Conservation (phyloP, 2,113 vertebrate genomes). For the Lamprotornis superbus region DNA sequence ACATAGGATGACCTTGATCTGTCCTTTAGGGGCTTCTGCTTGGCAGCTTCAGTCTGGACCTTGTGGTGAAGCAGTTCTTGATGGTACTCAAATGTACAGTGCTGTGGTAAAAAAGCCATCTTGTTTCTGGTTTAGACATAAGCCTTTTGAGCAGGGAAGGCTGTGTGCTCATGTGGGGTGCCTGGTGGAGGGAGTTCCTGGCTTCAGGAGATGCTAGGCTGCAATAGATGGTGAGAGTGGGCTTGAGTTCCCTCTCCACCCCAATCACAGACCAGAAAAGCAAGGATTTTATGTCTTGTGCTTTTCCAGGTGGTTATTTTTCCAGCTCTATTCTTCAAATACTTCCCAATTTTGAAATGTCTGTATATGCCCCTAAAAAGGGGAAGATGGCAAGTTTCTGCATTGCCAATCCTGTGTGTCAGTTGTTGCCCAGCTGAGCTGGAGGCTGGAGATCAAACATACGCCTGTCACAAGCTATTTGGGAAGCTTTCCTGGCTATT, state of each 20-base stretch:
- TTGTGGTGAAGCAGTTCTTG: background rate
- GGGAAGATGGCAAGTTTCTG: background rate
- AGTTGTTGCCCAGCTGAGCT: background rate
- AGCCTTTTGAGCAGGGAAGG: background rate
- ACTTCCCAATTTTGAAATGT: background rate
- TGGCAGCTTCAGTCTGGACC: background rate
- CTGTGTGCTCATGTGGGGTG: background rate
- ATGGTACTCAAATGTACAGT: background rate
- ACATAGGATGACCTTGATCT: background rate
- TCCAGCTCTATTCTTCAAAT: background rate
- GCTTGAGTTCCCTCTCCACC: fast-evolving
- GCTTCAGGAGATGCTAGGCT: background rate
- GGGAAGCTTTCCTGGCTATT: background rate
- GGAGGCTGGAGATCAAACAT: background rate
- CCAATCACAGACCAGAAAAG: background rate
- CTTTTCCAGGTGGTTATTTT: background rate
- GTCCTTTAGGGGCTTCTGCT: background rate
- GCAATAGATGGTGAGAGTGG: background rate
- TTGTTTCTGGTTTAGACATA: background rate
- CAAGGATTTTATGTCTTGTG: background rate
- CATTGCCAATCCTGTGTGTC: fast-evolving
- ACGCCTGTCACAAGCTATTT: background rate
- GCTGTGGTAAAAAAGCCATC: background rate
- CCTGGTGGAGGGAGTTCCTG: background rate
- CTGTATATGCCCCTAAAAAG: background rate